Percentiles rank a stretch among this genome's conserved stretches.
Conservation (phyloP, 2,888 invertebrate species). For the Lithophane leautieri region DNA sequence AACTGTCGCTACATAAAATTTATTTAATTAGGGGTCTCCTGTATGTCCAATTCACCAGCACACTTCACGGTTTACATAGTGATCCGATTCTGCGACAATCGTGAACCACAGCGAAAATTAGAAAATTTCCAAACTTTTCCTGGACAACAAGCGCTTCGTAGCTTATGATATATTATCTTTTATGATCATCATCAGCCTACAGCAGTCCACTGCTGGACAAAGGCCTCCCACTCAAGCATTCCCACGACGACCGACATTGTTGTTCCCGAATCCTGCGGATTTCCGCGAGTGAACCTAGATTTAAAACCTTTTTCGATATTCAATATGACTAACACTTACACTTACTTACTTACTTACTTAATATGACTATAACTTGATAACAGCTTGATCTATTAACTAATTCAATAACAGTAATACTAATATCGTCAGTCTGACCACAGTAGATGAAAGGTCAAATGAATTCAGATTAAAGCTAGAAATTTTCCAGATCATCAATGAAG, state of each 20-base stretch:
- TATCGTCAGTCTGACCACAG: background rate
- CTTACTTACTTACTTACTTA: no score
- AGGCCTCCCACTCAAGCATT: background rate
- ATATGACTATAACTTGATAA: background rate
- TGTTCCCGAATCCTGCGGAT: background rate
- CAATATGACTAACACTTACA: no score
- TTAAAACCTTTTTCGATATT: background rate
- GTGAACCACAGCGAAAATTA: background rate
- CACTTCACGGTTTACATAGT: slow-evolving; percentile 13
- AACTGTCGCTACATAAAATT: slow-evolving; percentile 10
- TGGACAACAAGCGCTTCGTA: background rate
- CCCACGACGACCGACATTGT: background rate
- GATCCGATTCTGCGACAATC: slow-evolving; percentile 27
- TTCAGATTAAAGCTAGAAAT: slow-evolving; percentile 25
- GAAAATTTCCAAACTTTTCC: background rate
- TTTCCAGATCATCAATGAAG: slow-evolving; percentile 19
- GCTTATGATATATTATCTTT: no score
- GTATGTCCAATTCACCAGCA: background rate
- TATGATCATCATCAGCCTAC: background rate
- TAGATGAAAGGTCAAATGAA: slow-evolving; percentile 6
- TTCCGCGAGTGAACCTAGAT: background rate
- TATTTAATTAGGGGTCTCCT: background rate
- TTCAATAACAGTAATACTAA: background rate
- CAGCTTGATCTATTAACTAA: background rate
- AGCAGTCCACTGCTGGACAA: background rate